Base-by-base conservation (phyloP, 2,797 vertebrate genomes). In the Centroberyx gerrardi region DNA sequence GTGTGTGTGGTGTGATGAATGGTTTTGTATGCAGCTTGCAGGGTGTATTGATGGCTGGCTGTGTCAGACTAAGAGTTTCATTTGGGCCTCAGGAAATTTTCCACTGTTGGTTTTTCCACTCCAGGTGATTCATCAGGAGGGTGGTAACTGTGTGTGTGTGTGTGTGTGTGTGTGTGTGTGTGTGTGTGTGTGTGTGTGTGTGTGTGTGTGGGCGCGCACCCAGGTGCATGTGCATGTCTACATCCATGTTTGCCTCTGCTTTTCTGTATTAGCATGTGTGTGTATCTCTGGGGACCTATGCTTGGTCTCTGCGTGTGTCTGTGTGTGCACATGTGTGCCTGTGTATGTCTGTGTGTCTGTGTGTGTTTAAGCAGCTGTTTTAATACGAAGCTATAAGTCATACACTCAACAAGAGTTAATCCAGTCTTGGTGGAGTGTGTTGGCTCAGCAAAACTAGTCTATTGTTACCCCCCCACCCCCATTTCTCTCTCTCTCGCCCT, bases 101-200 rank as follows among this genome's bases (percentile, higher is more conserved):
- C 94, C 94, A 91, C 90, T 94, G 94, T 95, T 95, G 91, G 91
- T 93, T 94, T 95, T 95, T 95, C 94, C 95, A 94, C 89, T 93
- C 88, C 92, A 94, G 93, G 93, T 95, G 94, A 94, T 94, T 95
- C 92, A 94, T 94, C 91, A 87, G 76, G 69, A 77, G 80, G 74
- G 85, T 87, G 80, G 89, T 92, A 88, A 86, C 85, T 72, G 69
- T 87, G 83, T 84, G 70, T 76, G 72, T 72, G 52, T 70, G 79
- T 64, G 51, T 63, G 73, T 72, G 67, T 48, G 29, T 61, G 73
- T 28, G 18, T 2, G n/a, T 55, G 60, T 52, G 22, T 64, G 63
- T 80, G 66, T 86, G 72, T 73, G 66, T 70, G 76, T 74, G 81
- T 56, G 48, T 66, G 28, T 66, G 40, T 48, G 52, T 72, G 22